These are phyloP conservation scores for Lateolabrax maculatus DNA, from an alignment of 2,797 vertebrate species.

Conservation along the genomic window DNA sequence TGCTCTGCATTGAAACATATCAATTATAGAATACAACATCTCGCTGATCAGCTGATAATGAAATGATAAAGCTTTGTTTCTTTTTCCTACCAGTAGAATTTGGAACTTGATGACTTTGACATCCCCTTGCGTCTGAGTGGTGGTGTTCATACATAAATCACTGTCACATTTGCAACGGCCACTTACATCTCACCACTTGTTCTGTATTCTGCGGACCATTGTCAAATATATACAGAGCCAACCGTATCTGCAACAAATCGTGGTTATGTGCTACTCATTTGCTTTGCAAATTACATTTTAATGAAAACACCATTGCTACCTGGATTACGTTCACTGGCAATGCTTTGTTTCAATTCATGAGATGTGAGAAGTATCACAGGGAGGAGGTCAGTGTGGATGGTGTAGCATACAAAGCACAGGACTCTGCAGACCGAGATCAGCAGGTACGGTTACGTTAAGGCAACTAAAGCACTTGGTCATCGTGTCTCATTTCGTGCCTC, in stretches of 20 bases:
- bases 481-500: no score
- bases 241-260: not conserved
- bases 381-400: not conserved
- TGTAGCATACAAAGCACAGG: not conserved
- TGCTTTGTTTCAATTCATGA: not conserved
- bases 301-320: not conserved
- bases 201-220: not conserved
- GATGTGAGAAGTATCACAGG: not conserved
- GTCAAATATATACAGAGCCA: not conserved
- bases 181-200: not conserved
- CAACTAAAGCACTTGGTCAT: no score
- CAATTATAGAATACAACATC: not conserved
- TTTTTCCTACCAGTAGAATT: not conserved
- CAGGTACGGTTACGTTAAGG: no score
- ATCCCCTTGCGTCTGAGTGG: not conserved
- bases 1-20: not conserved
- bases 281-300: constrained; percentile 13
- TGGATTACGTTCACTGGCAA: not conserved
- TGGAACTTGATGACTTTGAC: constrained; percentile 35
- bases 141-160: constrained; percentile 32
- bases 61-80: constrained; percentile 4
- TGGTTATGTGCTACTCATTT: not conserved
- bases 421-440: not conserved
- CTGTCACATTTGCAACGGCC: constrained; percentile 19
- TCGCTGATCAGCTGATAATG: constrained; percentile 6